These are phyloP conservation scores for Urocyon cinereoargenteus DNA, from an alignment of 2,797 vertebrate species.

Conservation along the genomic window DNA sequence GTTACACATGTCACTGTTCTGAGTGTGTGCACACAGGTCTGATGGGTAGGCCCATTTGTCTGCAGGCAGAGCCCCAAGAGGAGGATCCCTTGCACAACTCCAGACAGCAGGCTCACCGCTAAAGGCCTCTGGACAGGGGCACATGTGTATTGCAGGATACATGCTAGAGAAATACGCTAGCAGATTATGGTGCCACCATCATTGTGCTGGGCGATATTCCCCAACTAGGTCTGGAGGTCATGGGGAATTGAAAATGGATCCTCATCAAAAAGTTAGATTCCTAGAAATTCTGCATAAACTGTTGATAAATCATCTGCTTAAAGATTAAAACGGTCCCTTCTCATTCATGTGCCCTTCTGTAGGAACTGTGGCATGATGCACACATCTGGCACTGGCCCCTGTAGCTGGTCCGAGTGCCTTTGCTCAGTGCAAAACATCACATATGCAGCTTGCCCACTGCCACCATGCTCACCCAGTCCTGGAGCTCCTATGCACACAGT, in stretches of 20 bases:
- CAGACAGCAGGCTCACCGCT: not conserved
- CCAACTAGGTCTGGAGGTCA: not conserved
- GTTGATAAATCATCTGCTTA: not conserved
- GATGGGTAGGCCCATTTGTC: rapidly evolving
- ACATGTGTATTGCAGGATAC: too few species aligned
- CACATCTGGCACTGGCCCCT: not conserved
- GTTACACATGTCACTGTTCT: rapidly evolving
- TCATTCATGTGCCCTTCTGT: too few species aligned
- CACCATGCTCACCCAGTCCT: rapidly evolving
- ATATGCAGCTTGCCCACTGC: rapidly evolving
- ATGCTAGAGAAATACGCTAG: not conserved
- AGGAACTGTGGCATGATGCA: rapidly evolving
- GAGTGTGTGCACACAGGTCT: not conserved
- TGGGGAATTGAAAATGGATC: not conserved
- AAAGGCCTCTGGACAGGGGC: not conserved
- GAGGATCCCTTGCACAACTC: not conserved
- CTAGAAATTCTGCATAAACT: not conserved
- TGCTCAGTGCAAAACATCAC: not conserved
- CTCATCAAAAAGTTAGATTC: not conserved
- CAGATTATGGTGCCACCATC: rapidly evolving
- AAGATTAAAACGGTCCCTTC: not conserved
- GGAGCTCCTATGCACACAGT: not conserved
- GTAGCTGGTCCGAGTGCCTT: rapidly evolving
- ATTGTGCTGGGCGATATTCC: not conserved
- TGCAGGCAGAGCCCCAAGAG: rapidly evolving